These are phyloP conservation scores for Pseudois nayaur DNA, from an alignment of 2,113 vertebrate genomes.

Conservation along the genomic window DNA sequence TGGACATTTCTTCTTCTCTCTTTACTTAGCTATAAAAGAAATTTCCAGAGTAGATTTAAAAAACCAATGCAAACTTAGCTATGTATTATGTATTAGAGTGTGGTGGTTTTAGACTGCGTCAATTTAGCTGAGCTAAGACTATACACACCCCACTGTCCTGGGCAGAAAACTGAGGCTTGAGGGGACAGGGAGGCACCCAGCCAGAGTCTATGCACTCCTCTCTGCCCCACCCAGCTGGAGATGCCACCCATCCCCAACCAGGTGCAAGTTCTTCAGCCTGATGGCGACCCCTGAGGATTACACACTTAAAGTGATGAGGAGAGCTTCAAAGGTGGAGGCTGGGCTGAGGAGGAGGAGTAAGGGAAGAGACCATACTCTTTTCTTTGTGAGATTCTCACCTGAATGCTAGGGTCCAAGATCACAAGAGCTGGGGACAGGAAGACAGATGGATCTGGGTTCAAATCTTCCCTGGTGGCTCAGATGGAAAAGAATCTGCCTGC, in stretches of 20 bases:
- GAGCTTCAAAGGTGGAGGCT: constrained; percentile 91
- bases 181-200: not conserved
- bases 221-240: not conserved
- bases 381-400: constrained; percentile 73
- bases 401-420: constrained; percentile 53
- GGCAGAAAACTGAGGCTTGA: not conserved
- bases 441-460: not conserved
- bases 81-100: not conserved
- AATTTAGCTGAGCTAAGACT: not conserved
- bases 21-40: not conserved
- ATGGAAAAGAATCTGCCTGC: not conserved
- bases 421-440: not conserved
- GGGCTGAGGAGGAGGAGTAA: not conserved
- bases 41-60: not conserved
- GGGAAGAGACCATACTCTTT: constrained; percentile 41
- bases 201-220: not conserved
- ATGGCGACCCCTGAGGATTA: constrained; percentile 97
- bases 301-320: constrained; percentile 95
- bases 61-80: not conserved
- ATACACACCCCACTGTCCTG: not conserved
- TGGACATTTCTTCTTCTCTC: not conserved
- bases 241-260: constrained; percentile 61
- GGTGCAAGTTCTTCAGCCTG: constrained; percentile 97
- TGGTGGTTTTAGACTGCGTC: not conserved
- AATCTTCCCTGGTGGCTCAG: not conserved